Percentiles rank a stretch among this genome's conserved stretches.
Conservation (phyloP, 2,888 invertebrate genomes). For the Hemistola chrysoprasaria region DNA sequence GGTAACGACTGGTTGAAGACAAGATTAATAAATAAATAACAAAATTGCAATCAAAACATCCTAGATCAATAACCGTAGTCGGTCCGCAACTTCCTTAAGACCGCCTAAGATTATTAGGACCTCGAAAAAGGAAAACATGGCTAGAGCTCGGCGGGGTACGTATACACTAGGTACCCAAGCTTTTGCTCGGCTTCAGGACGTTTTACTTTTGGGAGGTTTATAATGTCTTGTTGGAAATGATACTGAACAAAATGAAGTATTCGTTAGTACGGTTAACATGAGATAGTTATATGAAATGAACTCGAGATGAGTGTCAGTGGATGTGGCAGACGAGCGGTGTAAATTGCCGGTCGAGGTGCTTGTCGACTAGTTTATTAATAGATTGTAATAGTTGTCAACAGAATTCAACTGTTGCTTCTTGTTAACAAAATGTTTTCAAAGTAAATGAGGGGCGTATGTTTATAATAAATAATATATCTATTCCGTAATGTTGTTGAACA, state of each 20-base stretch:
- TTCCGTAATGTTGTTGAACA: constrained; percentile 22
- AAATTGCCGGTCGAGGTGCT: constrained; percentile 37
- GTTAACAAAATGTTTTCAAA: constrained; percentile 17
- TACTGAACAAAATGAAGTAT: constrained; percentile 32
- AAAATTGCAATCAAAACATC: constrained; percentile 53
- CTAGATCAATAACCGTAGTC: constrained; percentile 55
- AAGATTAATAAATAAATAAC: constrained; percentile 61
- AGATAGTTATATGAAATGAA: constrained; percentile 30
- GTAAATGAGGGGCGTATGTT: constrained; percentile 23
- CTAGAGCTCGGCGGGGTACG: constrained; percentile 66
- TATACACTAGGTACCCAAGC: constrained; percentile 64
- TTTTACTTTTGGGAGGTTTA: constrained; percentile 66
- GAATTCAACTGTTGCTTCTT: constrained; percentile 30
- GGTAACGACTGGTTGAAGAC: constrained; percentile 56
- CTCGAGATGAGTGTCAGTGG: constrained; percentile 33
- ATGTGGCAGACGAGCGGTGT: constrained; percentile 50
- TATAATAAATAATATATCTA: constrained; percentile 14
- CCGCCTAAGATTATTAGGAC: constrained; percentile 58
- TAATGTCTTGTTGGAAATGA: constrained; percentile 60
- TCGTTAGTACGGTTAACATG: constrained; percentile 29
- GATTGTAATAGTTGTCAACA: constrained; percentile 35
- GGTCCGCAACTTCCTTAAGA: constrained; percentile 76
- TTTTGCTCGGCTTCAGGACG: constrained; percentile 52
- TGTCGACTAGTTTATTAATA: constrained; percentile 30
- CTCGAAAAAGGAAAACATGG: constrained; percentile 68